phyloP scores from a whole-genome alignment of 2,797 vertebrate species.

The Lateolabrax maculatus region DNA sequence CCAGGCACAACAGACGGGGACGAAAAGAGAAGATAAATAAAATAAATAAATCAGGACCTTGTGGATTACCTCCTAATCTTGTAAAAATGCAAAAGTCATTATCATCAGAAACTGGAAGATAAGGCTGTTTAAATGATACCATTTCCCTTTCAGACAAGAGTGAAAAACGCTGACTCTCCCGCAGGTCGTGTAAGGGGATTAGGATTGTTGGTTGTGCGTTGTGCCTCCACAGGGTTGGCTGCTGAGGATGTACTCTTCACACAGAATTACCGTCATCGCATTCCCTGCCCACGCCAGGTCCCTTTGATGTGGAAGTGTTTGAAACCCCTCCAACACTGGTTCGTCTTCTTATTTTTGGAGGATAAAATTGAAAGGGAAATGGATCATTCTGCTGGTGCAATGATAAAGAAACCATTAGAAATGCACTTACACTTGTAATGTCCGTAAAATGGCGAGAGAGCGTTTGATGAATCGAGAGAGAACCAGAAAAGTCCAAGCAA shows the following conservation, averaged over 20 bases:
- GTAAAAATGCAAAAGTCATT: constrained; percentile 20
- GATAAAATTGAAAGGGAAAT: constrained; percentile 14
- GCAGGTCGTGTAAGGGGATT: constrained; percentile 43
- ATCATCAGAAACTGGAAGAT: constrained; percentile 14
- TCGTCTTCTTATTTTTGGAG: constrained; percentile 12
- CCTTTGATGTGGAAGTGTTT: constrained; percentile 65
- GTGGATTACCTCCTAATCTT: constrained; percentile 16
- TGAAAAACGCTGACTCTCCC: constrained; percentile 16
- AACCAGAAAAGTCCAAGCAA: neutral
- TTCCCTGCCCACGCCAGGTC: constrained; percentile 55
- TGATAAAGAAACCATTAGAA: constrained; percentile 44
- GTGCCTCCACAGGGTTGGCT: constrained; percentile 43
- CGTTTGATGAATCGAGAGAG: neutral
- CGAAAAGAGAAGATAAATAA: neutral
- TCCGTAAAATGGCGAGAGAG: neutral
- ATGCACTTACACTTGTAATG: constrained; percentile 16
- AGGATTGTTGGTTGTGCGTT: constrained; percentile 30
- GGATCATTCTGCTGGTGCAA: constrained; percentile 35
- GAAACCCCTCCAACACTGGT: constrained; percentile 55
- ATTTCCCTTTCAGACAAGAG: constrained; percentile 23
- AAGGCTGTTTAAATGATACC: constrained; percentile 16
- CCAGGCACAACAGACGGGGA: neutral
- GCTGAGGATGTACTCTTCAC: constrained; percentile 63
- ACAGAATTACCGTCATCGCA: constrained; percentile 68
- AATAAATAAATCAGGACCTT: neutral